Evolutionary conservation across 2,113 vertebrate species (phyloP).

Genomic region (Pterocles gutturalis): DNA sequence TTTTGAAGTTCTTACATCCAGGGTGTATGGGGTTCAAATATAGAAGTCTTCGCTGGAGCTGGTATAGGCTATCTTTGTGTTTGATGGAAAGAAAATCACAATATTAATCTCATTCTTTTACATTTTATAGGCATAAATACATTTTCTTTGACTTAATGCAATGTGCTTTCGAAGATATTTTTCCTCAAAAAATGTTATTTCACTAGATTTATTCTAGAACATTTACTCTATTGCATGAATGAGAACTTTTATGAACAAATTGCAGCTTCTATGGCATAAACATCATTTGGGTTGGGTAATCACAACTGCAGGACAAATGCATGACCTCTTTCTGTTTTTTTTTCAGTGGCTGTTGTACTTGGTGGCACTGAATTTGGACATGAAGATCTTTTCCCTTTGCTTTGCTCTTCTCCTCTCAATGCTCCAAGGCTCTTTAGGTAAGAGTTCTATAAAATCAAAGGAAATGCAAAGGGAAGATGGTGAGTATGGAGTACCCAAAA

Average conservation of each 20-base stretch:
- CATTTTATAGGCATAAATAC: not conserved
- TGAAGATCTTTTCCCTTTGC: constrained; percentile 32
- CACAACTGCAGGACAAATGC: not conserved
- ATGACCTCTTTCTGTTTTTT: not conserved
- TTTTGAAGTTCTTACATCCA: not conserved
- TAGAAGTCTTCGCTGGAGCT: not conserved
- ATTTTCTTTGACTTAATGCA: not conserved
- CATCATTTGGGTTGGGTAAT: not conserved
- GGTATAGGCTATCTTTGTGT: not conserved
- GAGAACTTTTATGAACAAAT: not conserved
- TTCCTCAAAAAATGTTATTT: not conserved
- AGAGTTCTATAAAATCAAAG: not conserved
- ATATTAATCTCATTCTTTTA: not conserved
- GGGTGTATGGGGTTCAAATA: not conserved
- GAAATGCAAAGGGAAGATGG: not conserved
- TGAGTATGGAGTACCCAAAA: not conserved
- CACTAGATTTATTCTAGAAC: not conserved
- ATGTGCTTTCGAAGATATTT: not conserved
- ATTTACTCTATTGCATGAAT: not conserved
- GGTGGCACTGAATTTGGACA: not conserved
- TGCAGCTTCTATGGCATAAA: not conserved
- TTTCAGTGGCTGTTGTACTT: not conserved
- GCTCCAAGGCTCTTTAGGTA: constrained; percentile 13
- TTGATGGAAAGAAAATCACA: not conserved
- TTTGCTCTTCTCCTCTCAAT: not conserved